Percentiles rank a stretch among this genome's conserved stretches.
Evolutionary conservation across 2,888 invertebrate species (phyloP).

Genomic region (Sinohyriopsis cumingii): DNA sequence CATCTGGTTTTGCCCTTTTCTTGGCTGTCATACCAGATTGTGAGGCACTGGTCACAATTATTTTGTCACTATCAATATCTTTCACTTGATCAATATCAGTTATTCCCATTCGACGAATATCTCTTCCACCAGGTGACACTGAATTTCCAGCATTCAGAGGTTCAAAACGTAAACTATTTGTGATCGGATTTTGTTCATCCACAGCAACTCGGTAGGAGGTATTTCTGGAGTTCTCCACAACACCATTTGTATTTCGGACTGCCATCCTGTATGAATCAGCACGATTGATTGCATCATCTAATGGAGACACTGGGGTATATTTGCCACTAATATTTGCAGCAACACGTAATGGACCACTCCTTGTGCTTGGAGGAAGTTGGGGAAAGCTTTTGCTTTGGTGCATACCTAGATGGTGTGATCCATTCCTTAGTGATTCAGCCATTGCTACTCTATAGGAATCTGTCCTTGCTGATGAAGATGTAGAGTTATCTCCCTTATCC

Average conservation of each 20-base stretch:
- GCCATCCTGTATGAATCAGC: constrained; percentile 62
- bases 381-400: constrained; percentile 44
- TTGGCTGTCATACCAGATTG: constrained; percentile 13
- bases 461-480: constrained; percentile 26
- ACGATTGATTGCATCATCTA: constrained; percentile 44
- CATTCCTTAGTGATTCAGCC: constrained; percentile 23
- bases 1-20: constrained; percentile 42
- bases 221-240: constrained; percentile 38
- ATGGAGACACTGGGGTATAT: constrained; percentile 12
- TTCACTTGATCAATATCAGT: constrained; percentile 62
- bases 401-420: constrained; percentile 43
- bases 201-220: constrained; percentile 57
- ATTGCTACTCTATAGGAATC: constrained; percentile 61
- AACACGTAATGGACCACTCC: constrained; percentile 38
- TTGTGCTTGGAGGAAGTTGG: constrained; percentile 28
- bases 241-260: constrained; percentile 53
- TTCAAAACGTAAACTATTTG: constrained; percentile 32
- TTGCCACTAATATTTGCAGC: constrained; percentile 34
- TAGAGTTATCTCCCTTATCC: constrained; percentile 1
- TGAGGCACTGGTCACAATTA: constrained; percentile 3
- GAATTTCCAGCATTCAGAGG: constrained; percentile 31
- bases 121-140: constrained; percentile 35
- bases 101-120: constrained; percentile 57
- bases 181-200: constrained; percentile 28
- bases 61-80: constrained; percentile 15